These are phyloP conservation scores for Enteromius treurensis DNA, from an alignment of 2,797 vertebrate genomes.

Conservation along the genomic window DNA sequence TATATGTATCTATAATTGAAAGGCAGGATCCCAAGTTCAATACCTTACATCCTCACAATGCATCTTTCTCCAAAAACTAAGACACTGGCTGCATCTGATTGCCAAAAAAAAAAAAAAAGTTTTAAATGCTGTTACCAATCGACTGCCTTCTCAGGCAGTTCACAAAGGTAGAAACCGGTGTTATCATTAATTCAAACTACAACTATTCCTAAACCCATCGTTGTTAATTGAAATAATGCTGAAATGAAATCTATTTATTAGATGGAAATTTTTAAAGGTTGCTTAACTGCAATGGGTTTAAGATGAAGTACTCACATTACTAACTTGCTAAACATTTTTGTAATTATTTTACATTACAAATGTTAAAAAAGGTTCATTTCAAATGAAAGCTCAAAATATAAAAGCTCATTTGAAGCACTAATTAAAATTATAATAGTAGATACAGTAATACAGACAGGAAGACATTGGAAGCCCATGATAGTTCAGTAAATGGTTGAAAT, in stretches of 20 bases:
- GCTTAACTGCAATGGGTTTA: background rate
- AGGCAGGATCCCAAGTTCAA: background rate
- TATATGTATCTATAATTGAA: background rate
- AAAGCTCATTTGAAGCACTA: background rate
- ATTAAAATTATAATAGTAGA: background rate
- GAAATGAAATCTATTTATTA: background rate
- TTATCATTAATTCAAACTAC: background rate
- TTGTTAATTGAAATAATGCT: background rate
- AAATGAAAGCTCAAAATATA: background rate
- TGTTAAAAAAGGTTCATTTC: background rate
- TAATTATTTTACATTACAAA: background rate
- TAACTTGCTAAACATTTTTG: background rate
- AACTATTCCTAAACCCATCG: background rate
- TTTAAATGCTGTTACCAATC: background rate
- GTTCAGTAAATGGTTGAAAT: background rate
- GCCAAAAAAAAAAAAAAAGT: background rate
- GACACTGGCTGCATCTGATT: background rate
- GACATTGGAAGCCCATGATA: background rate
- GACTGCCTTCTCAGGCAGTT: background rate
- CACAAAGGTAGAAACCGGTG: background rate
- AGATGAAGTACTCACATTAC: background rate
- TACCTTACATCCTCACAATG: background rate
- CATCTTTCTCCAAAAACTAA: background rate
- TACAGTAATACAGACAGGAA: background rate
- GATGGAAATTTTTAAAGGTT: background rate